Evolutionary conservation across 2,888 invertebrate genomes (phyloP).

Genomic region (Ophion slaviceki): DNA sequence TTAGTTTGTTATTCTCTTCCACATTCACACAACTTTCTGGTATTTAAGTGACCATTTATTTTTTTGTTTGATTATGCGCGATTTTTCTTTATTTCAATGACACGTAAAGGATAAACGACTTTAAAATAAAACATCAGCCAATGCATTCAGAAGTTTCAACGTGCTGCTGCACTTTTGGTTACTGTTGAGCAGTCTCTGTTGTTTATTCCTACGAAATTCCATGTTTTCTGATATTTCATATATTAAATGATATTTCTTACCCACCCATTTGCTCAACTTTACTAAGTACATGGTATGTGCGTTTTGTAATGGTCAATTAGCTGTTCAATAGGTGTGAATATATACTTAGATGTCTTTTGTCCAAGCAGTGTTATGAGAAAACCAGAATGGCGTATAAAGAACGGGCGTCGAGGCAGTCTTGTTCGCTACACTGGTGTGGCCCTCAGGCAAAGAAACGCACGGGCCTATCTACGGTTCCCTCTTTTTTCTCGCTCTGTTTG

Average conservation of each 20-base stretch:
- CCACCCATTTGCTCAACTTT: no score
- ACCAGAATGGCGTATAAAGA: conserved; percentile 33
- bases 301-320: neutral
- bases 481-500: conserved; percentile 74
- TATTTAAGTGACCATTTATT: neutral
- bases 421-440: conserved; percentile 63
- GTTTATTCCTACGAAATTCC: no score
- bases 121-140: no score
- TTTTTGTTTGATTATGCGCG: neutral
- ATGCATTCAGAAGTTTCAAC: no score
- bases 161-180: no score
- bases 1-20: conserved; percentile 28
- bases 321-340: neutral
- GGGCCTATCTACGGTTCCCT: conserved; percentile 52
- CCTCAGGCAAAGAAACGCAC: conserved; percentile 59
- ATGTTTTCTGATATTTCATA: no score
- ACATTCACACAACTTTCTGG: conserved; percentile 10
- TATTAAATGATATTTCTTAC: no score
- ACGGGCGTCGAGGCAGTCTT: conserved; percentile 35
- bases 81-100: neutral
- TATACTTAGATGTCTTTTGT: neutral
- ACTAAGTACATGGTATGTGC: neutral
- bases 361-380: conserved; percentile 13
- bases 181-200: no score
- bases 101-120: no score